Evolutionary conservation across 2,113 vertebrate genomes (phyloP).

Genomic region (Alouatta palliata): DNA sequence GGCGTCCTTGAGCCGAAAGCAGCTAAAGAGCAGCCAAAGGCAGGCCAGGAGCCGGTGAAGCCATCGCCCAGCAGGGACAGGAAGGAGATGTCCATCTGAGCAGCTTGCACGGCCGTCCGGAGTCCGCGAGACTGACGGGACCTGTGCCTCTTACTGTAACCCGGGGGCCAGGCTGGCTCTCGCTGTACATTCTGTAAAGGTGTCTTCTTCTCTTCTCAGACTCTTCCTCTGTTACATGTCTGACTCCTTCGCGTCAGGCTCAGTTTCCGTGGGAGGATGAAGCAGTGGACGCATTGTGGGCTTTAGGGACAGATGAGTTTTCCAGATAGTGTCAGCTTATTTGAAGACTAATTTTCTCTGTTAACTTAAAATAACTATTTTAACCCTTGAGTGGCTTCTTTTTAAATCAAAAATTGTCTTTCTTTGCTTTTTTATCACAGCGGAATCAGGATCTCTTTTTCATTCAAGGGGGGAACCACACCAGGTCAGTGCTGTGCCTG

Average conservation of each 20-base stretch:
- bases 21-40: slow-evolving; percentile 86
- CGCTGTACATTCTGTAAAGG: slow-evolving; percentile 82
- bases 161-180: slow-evolving; percentile 69
- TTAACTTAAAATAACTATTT: slow-evolving; percentile 81
- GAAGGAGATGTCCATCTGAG: slow-evolving; percentile 94
- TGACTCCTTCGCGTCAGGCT: slow-evolving; percentile 78
- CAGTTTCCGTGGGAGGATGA: slow-evolving; percentile 68
- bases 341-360: slow-evolving; percentile 82
- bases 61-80: slow-evolving; percentile 94
- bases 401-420: slow-evolving; percentile 83
- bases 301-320: slow-evolving; percentile 76
- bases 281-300: slow-evolving; percentile 35
- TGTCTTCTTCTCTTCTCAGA: slow-evolving; percentile 75
- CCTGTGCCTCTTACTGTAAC: slow-evolving; percentile 85
- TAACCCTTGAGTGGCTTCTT: slow-evolving; percentile 81
- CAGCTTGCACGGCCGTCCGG: not conserved
- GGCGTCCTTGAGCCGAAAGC: slow-evolving; percentile 82
- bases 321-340: slow-evolving; percentile 81
- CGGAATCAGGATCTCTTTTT: slow-evolving; percentile 76
- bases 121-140: slow-evolving; percentile 20
- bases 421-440: slow-evolving; percentile 74
- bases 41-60: slow-evolving; percentile 90
- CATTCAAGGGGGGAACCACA: slow-evolving; percentile 61
- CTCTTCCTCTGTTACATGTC: slow-evolving; percentile 68
- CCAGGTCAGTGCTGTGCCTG: slow-evolving; percentile 65